Evolutionary conservation across 2,797 vertebrate genomes (phyloP).

Genomic region (Pelodytes ibericus): DNA sequence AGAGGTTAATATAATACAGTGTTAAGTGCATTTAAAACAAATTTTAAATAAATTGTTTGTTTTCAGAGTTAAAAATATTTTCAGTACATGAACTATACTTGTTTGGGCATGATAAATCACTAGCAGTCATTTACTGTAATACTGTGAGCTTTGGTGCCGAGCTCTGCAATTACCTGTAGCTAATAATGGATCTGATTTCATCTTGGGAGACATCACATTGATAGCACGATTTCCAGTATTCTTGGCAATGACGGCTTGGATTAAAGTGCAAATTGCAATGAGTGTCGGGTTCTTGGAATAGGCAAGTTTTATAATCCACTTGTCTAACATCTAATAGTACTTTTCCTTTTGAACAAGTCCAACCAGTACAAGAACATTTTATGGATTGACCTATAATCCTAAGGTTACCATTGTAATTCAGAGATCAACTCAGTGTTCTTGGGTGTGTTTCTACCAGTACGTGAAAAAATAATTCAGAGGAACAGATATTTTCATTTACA

Average conservation of each 20-base stretch:
- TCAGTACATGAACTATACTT: not conserved
- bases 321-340: not conserved
- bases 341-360: not conserved
- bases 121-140: conserved; percentile 16
- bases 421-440: not conserved
- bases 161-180: not conserved
- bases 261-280: conserved; percentile 14
- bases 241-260: conserved; percentile 16
- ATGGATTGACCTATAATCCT: not conserved
- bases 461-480: not conserved
- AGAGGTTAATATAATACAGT: not conserved
- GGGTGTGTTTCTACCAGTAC: not conserved
- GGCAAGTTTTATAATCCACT: not conserved
- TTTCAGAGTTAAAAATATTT: not conserved
- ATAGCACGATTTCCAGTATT: conserved; percentile 11
- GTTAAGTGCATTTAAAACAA: conserved; percentile 9
- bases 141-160: conserved; percentile 7
- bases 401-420: too few species aligned
- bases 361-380: not conserved
- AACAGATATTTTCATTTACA: too few species aligned
- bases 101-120: conserved; percentile 26
- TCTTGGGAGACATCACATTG: conserved; percentile 20
- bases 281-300: conserved; percentile 25
- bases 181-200: conserved; percentile 38
- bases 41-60: not conserved